Conservation (phyloP, 2,113 vertebrate genomes). For the Rhombomys opimus region DNA sequence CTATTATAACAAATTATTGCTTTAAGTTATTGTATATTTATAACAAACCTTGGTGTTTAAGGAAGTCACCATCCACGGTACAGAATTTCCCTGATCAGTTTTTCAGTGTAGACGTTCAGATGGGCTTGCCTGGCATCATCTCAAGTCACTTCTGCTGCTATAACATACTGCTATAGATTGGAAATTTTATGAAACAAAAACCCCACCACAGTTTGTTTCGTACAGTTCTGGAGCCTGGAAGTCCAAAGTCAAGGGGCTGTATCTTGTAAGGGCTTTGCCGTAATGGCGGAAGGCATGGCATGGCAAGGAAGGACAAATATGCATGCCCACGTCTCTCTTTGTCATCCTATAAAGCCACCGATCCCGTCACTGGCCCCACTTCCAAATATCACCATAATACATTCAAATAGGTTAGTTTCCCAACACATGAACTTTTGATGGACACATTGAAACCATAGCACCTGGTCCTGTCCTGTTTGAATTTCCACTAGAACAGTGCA, state of each 20-base stretch:
- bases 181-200: neutral
- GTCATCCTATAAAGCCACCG: neutral
- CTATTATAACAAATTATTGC: neutral
- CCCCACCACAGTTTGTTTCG: neutral
- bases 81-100: neutral
- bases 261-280: neutral
- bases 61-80: neutral
- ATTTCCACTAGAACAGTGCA: neutral
- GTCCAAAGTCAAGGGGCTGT: neutral
- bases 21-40: neutral
- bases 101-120: constrained; percentile 5
- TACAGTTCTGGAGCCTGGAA: neutral
- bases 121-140: neutral
- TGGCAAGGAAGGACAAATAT: neutral
- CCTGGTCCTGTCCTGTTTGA: neutral
- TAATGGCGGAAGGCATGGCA: too few species aligned
- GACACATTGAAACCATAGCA: neutral
- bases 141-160: neutral
- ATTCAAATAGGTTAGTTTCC: neutral
- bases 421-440: neutral
- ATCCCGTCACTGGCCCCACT: too few species aligned
- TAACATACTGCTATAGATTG: neutral
- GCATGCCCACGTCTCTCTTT: neutral
- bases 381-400: neutral
- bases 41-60: constrained; percentile 17